Evolutionary conservation across 2,113 vertebrate species (phyloP), one percentile per base, ranked within the genome.

Genomic region (Pseudorectes ferrugineus): DNA sequence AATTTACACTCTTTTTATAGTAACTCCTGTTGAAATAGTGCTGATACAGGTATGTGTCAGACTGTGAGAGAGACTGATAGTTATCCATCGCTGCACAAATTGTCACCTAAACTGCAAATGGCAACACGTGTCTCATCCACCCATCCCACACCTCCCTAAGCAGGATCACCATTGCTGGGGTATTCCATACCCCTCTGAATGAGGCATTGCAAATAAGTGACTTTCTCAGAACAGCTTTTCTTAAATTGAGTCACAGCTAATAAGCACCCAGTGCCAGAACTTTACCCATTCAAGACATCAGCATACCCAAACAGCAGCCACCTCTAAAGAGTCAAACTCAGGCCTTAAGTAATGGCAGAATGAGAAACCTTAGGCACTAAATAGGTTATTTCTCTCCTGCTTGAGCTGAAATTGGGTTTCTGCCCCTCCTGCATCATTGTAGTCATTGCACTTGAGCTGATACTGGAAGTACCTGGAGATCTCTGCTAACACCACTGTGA

Each of bases 401-500:
- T 59, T 52, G 45, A 68, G 7, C 23, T 82, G n/a, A 78, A 82
- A 52, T 43, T 45, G 13, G 4, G 10, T 51, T 90, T 95, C 23
- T 3, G 0, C 59, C 24, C 61, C 29, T 59, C 48, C 52, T 52
- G 40, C 4, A 0, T 38, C 1, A 0, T 8, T 59, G 35, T 6
- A 66, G 48, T 36, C 43, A 17, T 63, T 71, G 84, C 43, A 67
- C 19, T 7, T 2, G 29, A 68, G 8, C 15, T 28, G 42, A 29
- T 23, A 38, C 2, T 0, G 1, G 28, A 31, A 74, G 12, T 31
- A 67, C 33, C 25, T 1, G 1, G 42, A 76, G 42, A 36, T 25
- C 20, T 23, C 24, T 23, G 4, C 1, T 6, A 25, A 38, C 1
- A 3, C 18, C 23, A 8, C 6, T 1, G 1, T 3, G 7, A 18